Evolutionary conservation across 2,888 invertebrate genomes (phyloP).

Genomic region (Drosophila stalkeri): DNA sequence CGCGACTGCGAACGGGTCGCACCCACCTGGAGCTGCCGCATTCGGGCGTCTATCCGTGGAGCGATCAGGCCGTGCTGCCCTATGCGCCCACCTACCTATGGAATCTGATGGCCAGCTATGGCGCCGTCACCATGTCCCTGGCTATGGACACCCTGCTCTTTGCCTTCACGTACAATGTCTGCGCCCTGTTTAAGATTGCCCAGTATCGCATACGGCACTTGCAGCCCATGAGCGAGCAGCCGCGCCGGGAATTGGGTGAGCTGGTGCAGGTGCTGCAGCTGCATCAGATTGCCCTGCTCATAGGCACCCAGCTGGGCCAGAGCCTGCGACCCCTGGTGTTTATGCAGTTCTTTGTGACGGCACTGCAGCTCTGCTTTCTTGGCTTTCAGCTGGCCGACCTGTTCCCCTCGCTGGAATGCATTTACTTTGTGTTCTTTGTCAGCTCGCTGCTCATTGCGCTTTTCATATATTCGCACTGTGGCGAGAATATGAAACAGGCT

Average conservation of each 20-base stretch:
- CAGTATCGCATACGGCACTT: conserved; percentile 55
- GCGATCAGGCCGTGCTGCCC: conserved; percentile 20
- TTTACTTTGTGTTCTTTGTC: conserved; percentile 53
- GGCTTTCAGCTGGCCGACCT: conserved; percentile 57
- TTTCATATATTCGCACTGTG: conserved; percentile 62
- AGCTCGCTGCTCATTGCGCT: conserved; percentile 56
- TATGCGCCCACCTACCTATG: conserved; percentile 58
- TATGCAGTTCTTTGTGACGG: conserved; percentile 56
- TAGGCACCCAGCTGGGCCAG: conserved; percentile 40
- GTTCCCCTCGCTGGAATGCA: conserved; percentile 46
- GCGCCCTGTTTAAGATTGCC: conserved; percentile 61
- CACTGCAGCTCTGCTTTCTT: conserved; percentile 57
- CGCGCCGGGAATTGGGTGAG: conserved; percentile 30
- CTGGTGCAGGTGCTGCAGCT: conserved; percentile 46
- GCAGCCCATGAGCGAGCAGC: conserved; percentile 14
- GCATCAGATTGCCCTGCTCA: conserved; percentile 53
- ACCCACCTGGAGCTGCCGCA: conserved; percentile 50
- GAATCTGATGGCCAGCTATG: conserved; percentile 50
- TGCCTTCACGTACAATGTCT: conserved; percentile 59
- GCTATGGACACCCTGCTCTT: conserved; percentile 60
- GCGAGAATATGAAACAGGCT: conserved; percentile 61
- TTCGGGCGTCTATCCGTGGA: conserved; percentile 46
- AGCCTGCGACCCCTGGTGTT: conserved; percentile 49
- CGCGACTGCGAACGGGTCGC: conserved; percentile 30
- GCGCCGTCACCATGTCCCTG: conserved; percentile 53